Conservation (phyloP, 2,113 vertebrate species). For the Struthidea cinerea region DNA sequence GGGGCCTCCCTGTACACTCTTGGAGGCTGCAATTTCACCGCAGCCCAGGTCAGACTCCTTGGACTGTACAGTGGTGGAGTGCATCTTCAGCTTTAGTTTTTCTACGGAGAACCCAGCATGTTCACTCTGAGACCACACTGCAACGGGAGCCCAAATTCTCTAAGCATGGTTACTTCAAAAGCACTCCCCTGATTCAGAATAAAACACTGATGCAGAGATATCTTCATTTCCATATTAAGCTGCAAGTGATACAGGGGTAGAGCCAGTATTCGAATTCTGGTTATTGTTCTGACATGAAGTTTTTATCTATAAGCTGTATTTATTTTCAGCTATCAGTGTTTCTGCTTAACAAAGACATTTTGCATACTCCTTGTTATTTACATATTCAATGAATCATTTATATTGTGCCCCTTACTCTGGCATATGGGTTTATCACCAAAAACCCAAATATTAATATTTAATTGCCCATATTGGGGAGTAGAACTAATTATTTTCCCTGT, state of each 20-base stretch:
- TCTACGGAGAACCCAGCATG: fast-evolving
- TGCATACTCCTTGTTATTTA: not conserved
- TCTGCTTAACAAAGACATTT: not conserved
- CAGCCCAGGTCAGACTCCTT: not conserved
- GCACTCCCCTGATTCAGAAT: not conserved
- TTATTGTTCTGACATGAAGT: not conserved
- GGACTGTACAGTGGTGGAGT: not conserved
- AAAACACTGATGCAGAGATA: not conserved
- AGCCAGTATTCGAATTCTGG: not conserved
- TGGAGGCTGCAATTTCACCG: not conserved
- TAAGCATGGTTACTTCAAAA: not conserved
- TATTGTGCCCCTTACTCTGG: not conserved
- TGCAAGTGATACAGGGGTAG: not conserved
- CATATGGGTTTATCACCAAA: not conserved
- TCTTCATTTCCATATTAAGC: not conserved
- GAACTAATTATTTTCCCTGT: not conserved
- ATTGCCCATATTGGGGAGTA: not conserved
- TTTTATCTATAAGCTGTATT: not conserved
- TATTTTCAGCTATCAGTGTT: not conserved
- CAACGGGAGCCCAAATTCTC: not conserved
- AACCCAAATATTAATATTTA: not conserved
- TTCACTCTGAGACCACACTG: not conserved
- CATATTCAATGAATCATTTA: not conserved
- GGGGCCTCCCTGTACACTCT: not conserved
- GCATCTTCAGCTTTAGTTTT: not conserved